phyloP scores from a whole-genome alignment of 2,113 vertebrate species.

The Xenopus laevis region DNA sequence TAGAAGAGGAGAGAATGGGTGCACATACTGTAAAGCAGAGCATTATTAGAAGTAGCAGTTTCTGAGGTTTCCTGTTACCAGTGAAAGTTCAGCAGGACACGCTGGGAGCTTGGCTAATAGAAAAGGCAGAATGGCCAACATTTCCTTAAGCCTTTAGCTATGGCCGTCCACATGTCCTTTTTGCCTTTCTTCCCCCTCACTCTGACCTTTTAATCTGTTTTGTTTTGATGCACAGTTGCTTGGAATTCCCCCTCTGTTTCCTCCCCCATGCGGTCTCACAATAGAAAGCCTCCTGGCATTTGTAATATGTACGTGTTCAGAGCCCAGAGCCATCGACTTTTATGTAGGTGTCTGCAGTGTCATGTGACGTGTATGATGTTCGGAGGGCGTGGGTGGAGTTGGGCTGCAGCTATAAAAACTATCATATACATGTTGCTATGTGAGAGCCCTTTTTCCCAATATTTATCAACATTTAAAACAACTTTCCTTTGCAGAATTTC shows the following conservation, averaged over 20 bases:
- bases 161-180: no score
- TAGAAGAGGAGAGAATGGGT: no score
- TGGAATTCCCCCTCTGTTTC: constrained; percentile 34
- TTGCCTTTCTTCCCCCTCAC: no score
- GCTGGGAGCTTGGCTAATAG: no score
- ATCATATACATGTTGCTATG: no score
- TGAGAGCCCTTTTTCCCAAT: no score
- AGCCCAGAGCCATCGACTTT: not conserved
- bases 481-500: no score
- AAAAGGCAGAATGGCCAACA: no score
- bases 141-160: no score
- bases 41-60: not conserved
- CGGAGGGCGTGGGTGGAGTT: not conserved
- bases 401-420: not conserved
- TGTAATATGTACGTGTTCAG: not conserved
- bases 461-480: no score
- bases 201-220: constrained; percentile 1
- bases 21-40: not conserved
- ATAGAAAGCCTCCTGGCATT: constrained; percentile 13
- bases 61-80: no score
- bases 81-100: no score
- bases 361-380: not conserved
- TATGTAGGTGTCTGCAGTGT: constrained; percentile 14
- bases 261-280: constrained; percentile 18
- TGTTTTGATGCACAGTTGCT: constrained; percentile 20